Percentiles rank a stretch among this genome's conserved stretches.
Evolutionary conservation across 2,888 invertebrate species (phyloP).

Genomic region (Lepidocyrtoides sp.): DNA sequence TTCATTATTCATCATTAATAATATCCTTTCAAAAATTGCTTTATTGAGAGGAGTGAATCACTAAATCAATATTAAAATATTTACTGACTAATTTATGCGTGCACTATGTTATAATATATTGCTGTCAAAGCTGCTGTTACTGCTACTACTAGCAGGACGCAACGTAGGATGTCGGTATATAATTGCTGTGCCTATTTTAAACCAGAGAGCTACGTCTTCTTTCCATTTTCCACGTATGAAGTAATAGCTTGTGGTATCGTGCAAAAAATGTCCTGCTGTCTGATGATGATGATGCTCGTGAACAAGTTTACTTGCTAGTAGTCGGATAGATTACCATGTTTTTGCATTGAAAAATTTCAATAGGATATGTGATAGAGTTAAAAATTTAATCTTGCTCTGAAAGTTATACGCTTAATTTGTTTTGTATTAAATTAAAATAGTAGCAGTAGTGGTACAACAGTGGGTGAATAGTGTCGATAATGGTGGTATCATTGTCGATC

Average conservation of each 20-base stretch:
- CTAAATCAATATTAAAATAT: slow-evolving; percentile 39
- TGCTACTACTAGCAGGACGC: not conserved
- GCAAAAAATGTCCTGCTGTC: not conserved
- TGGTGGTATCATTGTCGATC: not conserved
- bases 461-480: slow-evolving; percentile 29
- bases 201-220: not conserved
- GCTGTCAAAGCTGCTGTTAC: not conserved
- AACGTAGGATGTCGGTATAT: no score
- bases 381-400: slow-evolving; percentile 1
- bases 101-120: no score
- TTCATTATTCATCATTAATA: not conserved
- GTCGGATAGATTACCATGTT: not conserved
- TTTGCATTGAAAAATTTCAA: not conserved
- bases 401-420: slow-evolving; percentile 28
- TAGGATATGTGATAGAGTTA: no score
- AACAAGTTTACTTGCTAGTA: not conserved
- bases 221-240: no score
- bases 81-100: slow-evolving; percentile 39
- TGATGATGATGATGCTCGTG: not conserved
- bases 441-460: no score
- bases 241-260: not conserved
- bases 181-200: slow-evolving; percentile 15
- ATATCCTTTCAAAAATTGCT: no score
- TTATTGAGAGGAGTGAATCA: slow-evolving; percentile 31
- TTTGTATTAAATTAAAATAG: no score